phyloP scores from a whole-genome alignment of 2,888 invertebrate genomes.

The Drosophila affinis region DNA sequence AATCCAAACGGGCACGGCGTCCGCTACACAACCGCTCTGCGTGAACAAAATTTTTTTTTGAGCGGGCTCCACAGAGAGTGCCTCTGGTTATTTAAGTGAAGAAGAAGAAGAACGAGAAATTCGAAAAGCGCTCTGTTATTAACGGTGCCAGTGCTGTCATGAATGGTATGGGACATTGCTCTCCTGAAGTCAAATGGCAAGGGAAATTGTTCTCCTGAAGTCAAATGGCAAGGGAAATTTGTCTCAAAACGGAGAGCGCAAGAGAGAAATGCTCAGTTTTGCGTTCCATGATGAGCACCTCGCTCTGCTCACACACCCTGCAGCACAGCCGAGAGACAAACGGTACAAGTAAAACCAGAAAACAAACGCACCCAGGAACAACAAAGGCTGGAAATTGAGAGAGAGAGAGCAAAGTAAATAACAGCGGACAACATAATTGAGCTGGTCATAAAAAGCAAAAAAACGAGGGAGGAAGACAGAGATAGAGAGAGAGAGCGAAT shows the following conservation, averaged over 20 bases:
- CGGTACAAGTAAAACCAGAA: constrained; percentile 18
- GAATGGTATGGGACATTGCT: too few species aligned
- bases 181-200: too few species aligned
- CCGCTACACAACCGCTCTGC: constrained; percentile 11
- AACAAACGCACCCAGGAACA: constrained; percentile 47
- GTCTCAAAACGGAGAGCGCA: too few species aligned
- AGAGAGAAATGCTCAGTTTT: too few species aligned
- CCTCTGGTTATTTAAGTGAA: too few species aligned
- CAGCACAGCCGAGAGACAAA: too few species aligned
- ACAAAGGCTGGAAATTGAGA: constrained; percentile 29
- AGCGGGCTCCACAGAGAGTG: too few species aligned
- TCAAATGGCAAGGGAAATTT: too few species aligned
- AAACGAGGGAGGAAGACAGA: constrained; percentile 9
- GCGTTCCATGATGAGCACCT: neutral
- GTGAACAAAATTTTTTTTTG: neutral
- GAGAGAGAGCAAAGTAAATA: constrained; percentile 40
- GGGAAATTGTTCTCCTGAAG: too few species aligned
- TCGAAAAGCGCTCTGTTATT: too few species aligned
- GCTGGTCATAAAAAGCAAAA: neutral
- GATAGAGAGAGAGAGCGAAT: neutral
- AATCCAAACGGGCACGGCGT: constrained; percentile 1
- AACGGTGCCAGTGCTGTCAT: too few species aligned
- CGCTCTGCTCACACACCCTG: neutral
- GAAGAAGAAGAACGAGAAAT: too few species aligned
- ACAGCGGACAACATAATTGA: constrained; percentile 31